A percentile compares a stretch with the other conserved stretches of the same genome.
Evolutionary conservation across 2,888 invertebrate genomes (phyloP).

Genomic region (Andrena flavipes): DNA sequence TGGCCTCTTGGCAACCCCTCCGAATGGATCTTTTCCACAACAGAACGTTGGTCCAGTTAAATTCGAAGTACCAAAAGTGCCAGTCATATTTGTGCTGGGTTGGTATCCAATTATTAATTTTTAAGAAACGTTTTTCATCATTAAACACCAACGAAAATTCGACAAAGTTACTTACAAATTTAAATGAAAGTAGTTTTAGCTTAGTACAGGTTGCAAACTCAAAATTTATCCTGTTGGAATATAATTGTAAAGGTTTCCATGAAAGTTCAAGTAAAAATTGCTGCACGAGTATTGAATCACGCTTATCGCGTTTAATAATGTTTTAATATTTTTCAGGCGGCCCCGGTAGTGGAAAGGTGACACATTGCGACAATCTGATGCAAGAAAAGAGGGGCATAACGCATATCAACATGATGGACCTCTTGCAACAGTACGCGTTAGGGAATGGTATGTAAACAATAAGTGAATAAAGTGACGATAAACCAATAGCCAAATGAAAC

Average conservation of each 20-base stretch:
- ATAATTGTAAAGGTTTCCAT: not conserved
- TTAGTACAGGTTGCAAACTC: not conserved
- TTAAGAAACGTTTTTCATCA: not conserved
- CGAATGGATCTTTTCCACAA: constrained; percentile 90
- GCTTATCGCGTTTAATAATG: not conserved
- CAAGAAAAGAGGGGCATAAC: constrained; percentile 93
- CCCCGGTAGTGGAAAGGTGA: constrained; percentile 99
- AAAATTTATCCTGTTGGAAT: not conserved
- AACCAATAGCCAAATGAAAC: not conserved
- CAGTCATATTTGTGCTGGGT: constrained; percentile 95
- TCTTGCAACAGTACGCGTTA: constrained; percentile 94
- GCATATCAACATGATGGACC: constrained; percentile 96
- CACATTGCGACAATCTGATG: constrained; percentile 96
- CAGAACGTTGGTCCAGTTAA: constrained; percentile 93
- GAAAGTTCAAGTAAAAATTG: not conserved
- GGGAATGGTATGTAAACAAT: constrained; percentile 90
- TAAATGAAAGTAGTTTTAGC: not conserved
- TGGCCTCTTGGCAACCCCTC: constrained; percentile 87
- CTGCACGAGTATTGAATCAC: not conserved
- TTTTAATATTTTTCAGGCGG: constrained; percentile 88
- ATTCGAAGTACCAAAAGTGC: constrained; percentile 94
- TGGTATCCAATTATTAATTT: constrained; percentile 74
- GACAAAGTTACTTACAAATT: too few species aligned
- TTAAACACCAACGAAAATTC: too few species aligned
- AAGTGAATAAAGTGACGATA: not conserved